phyloP scores from a whole-genome alignment of 2,888 invertebrate genomes.

The Fragum sueziense region DNA sequence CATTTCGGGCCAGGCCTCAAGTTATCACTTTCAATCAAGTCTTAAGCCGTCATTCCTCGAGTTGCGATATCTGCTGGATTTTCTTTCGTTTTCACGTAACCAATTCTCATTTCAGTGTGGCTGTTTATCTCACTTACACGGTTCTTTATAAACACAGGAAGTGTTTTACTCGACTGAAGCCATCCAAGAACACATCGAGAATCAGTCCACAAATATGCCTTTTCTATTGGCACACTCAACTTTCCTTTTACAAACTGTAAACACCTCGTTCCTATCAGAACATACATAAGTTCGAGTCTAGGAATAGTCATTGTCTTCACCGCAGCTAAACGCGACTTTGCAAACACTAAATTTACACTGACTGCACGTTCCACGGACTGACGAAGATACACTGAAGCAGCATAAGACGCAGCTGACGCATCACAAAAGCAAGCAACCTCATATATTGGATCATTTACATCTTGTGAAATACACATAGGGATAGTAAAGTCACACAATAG shows the following conservation, averaged over 20 bases:
- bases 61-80: constrained; percentile 7
- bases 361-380: background rate
- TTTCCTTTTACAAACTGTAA: background rate
- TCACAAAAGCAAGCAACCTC: constrained; percentile 3
- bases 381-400: background rate
- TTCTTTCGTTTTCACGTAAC: constrained; percentile 3
- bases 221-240: background rate
- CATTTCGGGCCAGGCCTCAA: constrained; percentile 23
- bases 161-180: background rate
- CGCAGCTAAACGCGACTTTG: constrained; percentile 7
- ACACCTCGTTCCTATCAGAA: no score
- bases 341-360: background rate
- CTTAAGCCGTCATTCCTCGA: background rate
- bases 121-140: background rate
- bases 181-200: no score
- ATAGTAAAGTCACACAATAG: background rate
- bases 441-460: background rate
- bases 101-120: background rate
- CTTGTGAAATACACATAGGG: background rate
- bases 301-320: constrained; percentile 6
- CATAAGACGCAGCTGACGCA: background rate
- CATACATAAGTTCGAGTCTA: background rate
- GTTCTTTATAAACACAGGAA: background rate
- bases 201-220: constrained; percentile 11
- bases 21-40: no score